Evolutionary conservation across 2,113 vertebrate genomes (phyloP).

Genomic region (Anas platyrhynchos): DNA sequence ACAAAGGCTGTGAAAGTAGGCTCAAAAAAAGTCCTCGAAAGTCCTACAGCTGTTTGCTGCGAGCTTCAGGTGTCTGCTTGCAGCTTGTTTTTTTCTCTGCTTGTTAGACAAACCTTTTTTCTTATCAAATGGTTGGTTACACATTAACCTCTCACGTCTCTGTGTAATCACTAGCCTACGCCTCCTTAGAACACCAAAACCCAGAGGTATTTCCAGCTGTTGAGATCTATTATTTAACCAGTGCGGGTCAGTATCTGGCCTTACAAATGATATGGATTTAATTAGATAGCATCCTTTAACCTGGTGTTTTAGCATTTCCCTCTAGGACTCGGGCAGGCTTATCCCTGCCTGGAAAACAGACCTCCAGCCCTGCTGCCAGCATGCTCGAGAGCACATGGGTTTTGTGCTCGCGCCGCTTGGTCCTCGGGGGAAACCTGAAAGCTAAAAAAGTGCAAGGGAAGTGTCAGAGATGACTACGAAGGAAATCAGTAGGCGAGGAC

Average conservation of each 20-base stretch:
- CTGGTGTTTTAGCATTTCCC: background rate
- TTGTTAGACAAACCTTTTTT: background rate
- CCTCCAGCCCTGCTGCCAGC: background rate
- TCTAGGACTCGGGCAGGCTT: background rate
- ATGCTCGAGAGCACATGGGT: background rate
- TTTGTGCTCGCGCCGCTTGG: background rate
- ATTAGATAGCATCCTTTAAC: background rate
- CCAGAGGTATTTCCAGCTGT: background rate
- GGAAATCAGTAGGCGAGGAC: constrained; percentile 16
- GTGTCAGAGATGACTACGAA: constrained; percentile 3
- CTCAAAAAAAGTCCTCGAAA: background rate
- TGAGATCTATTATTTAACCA: background rate
- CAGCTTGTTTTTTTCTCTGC: background rate
- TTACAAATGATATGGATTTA: background rate
- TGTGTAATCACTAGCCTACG: background rate
- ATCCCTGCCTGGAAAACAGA: background rate
- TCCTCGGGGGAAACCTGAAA: constrained; percentile 34
- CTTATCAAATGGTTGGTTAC: background rate
- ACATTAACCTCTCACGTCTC: background rate
- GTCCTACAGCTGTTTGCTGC: background rate
- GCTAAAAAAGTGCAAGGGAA: constrained; percentile 44
- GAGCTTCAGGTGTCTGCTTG: constrained; percentile 5
- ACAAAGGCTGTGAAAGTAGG: background rate
- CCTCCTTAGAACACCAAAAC: background rate
- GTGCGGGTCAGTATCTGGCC: background rate